phyloP scores from a whole-genome alignment of 2,888 invertebrate genomes.

The Trachelus stipa region DNA sequence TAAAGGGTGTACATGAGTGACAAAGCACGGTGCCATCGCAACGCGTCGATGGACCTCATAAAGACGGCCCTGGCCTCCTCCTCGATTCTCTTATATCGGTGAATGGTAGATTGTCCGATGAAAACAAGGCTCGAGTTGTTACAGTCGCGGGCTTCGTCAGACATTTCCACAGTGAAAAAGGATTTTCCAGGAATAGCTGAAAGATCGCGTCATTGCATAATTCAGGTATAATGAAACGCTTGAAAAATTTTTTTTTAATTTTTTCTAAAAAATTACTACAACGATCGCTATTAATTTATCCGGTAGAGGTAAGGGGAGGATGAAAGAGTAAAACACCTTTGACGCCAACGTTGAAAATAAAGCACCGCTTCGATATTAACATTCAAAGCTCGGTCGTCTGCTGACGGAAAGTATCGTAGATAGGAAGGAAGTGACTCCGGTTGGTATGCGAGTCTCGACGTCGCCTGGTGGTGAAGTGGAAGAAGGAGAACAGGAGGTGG shows the following conservation, averaged over 20 bases:
- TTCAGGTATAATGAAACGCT: neutral
- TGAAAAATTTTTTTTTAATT: neutral
- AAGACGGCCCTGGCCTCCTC: neutral
- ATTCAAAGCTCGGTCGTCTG: conserved; percentile 46
- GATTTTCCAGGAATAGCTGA: neutral
- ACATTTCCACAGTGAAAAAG: neutral
- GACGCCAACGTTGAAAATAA: neutral
- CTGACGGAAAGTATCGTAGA: conserved; percentile 52
- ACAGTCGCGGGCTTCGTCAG: neutral
- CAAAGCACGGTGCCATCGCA: neutral
- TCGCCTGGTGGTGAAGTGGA: conserved; percentile 30
- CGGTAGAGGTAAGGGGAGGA: too few relatives aligned
- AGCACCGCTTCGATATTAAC: conserved; percentile 39
- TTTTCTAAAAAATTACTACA: neutral
- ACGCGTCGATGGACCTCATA: neutral
- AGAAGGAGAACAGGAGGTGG: conserved; percentile 17
- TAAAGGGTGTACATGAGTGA: neutral
- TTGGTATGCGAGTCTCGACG: conserved; percentile 59
- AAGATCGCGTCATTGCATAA: neutral
- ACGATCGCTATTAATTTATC: neutral
- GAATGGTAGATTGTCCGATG: neutral
- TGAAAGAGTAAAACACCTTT: neutral
- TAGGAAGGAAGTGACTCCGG: conserved; percentile 64
- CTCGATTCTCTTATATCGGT: neutral
- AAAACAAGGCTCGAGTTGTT: neutral